Base-by-base conservation (phyloP, 2,888 invertebrate genomes). In the Noctua janthina region DNA sequence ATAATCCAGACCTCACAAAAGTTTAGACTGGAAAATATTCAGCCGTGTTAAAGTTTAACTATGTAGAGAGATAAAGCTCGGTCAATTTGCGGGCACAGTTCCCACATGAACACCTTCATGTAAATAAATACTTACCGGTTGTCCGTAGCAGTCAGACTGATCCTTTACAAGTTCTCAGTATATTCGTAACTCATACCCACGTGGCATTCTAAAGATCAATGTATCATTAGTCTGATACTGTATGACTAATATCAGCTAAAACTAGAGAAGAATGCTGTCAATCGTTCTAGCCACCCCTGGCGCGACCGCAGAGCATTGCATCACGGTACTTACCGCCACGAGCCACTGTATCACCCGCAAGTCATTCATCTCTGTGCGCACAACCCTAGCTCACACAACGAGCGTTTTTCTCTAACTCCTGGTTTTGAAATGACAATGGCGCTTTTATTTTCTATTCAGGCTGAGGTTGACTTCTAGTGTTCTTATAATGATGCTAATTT, bases 301-400 rank as follows among this genome's bases (percentile, higher is more conserved):
- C 39, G 11, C 1, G 67, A 82, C 87, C 89, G 77, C 89, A 90
- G 76, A 13, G 17, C 70, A 54, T 90, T 90, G 79, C 89, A 62
- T 88, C 87, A 90, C 83, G n/a, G 20, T 43, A 51, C 76, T 84
- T 59, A 51, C 64, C 59, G 73, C 74, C 79, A 68, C 77, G 69
- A 79, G 78, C 11, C 82, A 70, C 78, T n/a, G 74, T 67, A 46
- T 69, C 85, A 78, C 74, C 79, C 69, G 20, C 64, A 73, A 80
- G 79, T 72, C 84, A 82, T 84, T 88, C 86, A 88, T 88, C 88
- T 87, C 46, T 70, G 54, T 76, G 49, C 77, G 78, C 59, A 70
- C 79, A 79, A 73, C 90, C 76, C 80, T 82, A 69, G 43, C 74
- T 73, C 77, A 62, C 64, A 35, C 43, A 71, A 71, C 77, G 56